A percentile compares a stretch with the other conserved stretches of the same genome.
Conservation (phyloP, 2,888 invertebrate genomes). For the Ctenicera cuprea region DNA sequence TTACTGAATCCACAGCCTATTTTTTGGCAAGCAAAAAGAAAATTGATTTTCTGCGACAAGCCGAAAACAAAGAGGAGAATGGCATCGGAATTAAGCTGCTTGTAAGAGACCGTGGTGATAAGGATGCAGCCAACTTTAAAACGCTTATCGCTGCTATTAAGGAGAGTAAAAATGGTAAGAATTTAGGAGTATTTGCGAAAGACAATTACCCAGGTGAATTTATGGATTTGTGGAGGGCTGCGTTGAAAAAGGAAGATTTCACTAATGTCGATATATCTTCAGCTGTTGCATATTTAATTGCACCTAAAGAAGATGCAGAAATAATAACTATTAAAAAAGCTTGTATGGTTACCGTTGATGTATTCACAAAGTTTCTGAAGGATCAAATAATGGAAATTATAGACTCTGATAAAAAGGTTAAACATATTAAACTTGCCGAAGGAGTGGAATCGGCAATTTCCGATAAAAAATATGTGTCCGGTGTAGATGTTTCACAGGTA, state of each 20-base stretch:
- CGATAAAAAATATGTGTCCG: constrained; percentile 97
- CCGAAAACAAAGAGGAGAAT: constrained; percentile 90
- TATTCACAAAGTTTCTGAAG: constrained; percentile 96
- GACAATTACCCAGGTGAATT: constrained; percentile 96
- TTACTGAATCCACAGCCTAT: constrained; percentile 89
- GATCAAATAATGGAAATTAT: constrained; percentile 99
- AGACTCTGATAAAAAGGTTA: constrained; percentile 98
- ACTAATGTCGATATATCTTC: constrained; percentile 92
- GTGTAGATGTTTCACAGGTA: constrained; percentile 90
- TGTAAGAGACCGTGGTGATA: constrained; percentile 92
- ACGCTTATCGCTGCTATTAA: constrained; percentile 86
- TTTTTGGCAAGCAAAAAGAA: constrained; percentile 98
- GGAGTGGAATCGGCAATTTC: constrained; percentile 94
- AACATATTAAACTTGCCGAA: constrained; percentile 95
- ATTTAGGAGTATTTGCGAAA: constrained; percentile 92
- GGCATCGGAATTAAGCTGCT: constrained; percentile 89
- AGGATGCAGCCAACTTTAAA: constrained; percentile 93
- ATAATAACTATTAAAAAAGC: constrained; percentile 94
- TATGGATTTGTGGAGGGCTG: constrained; percentile 91
- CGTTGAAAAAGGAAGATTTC: constrained; percentile 85
- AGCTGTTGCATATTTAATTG: constrained; percentile 90
- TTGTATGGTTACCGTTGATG: constrained; percentile 92
- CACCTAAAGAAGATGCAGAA: constrained; percentile 96
- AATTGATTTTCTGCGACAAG: constrained; percentile 95
- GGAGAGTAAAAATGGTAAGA: constrained; percentile 91